Conservation (phyloP, 2,113 vertebrate genomes). For the Cyprinus carpio region DNA sequence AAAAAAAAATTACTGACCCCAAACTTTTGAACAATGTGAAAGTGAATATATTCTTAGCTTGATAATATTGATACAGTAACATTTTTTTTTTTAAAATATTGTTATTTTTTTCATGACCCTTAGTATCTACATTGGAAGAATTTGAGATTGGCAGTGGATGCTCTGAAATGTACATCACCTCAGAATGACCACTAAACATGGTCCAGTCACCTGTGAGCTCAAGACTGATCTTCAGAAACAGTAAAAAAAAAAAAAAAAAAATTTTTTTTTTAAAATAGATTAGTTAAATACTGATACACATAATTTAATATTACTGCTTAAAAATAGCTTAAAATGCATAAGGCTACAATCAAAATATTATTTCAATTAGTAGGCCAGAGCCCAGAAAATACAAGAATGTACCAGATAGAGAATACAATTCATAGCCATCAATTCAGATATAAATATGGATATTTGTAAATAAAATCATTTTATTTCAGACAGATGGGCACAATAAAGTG, state of each 20-base stretch:
- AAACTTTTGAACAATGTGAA: background rate
- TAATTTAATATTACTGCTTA: background rate
- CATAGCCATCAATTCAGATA: background rate
- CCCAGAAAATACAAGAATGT: background rate
- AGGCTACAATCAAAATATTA: background rate
- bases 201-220: too few relatives aligned
- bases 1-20: background rate
- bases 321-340: background rate
- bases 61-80: background rate
- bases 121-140: too few relatives aligned
- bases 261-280: too few relatives aligned
- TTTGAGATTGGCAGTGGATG: too few relatives aligned
- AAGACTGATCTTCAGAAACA: too few relatives aligned
- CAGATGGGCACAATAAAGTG: background rate
- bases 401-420: background rate
- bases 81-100: background rate
- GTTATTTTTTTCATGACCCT: background rate
- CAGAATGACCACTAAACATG: too few relatives aligned
- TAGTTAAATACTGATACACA: background rate
- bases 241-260: too few relatives aligned
- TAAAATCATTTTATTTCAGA: slow-evolving; percentile 8
- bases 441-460: slow-evolving; percentile 21
- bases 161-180: too few relatives aligned
- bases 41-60: background rate
- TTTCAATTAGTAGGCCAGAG: background rate